A percentile compares a stretch with the other conserved stretches of the same genome.
Evolutionary conservation across 2,113 vertebrate genomes (phyloP).

Genomic region (Bungarus multicinctus): DNA sequence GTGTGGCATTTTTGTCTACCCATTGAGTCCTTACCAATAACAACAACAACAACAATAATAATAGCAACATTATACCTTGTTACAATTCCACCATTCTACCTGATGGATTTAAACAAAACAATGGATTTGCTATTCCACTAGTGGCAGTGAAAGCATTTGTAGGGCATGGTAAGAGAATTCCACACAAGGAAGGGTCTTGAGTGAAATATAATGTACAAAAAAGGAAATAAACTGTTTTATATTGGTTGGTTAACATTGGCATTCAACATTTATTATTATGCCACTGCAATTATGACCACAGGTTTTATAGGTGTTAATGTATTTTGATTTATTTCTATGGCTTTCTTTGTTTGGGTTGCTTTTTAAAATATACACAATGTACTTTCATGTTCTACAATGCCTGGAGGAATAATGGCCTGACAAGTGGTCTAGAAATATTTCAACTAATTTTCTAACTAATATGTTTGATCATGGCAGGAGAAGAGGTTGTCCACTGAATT

Average conservation of each 20-base stretch:
- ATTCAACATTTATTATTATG: not conserved
- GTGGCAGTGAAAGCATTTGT: not conserved
- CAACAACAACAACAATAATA: too few species aligned
- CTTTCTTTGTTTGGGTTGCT: not conserved
- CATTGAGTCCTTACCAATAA: too few species aligned
- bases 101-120: not conserved
- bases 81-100: not conserved
- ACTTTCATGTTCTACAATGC: not conserved
- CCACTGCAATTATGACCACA: not conserved
- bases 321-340: not conserved
- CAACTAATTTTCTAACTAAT: slow-evolving; percentile 39
- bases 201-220: not conserved
- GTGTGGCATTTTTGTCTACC: too few species aligned
- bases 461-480: slow-evolving; percentile 43
- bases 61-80: not conserved
- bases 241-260: not conserved
- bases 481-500: slow-evolving; percentile 48
- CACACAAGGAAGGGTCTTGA: not conserved
- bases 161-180: not conserved
- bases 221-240: not conserved
- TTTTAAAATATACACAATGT: not conserved
- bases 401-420: not conserved
- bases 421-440: not conserved
- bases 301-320: not conserved
- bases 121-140: not conserved